Conservation (phyloP, 2,888 invertebrate species). For the Synanthedon vespiformis region DNA sequence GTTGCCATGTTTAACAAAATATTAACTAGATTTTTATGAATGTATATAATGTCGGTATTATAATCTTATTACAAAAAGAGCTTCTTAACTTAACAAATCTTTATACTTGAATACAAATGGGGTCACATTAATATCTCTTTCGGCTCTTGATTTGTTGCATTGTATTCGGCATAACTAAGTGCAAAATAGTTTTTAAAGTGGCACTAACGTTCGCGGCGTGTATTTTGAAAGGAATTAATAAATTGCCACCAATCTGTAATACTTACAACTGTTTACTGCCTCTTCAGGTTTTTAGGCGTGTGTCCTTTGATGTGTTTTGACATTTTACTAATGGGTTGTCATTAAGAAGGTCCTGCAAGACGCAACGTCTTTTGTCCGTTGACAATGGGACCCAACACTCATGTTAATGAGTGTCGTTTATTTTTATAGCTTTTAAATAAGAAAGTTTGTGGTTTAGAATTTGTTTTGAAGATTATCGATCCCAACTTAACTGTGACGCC, state of each 20-base stretch:
- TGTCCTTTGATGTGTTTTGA: slow-evolving; percentile 66
- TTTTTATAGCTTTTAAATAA: slow-evolving; percentile 63
- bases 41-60: too few relatives aligned
- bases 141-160: slow-evolving; percentile 28
- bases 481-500: slow-evolving; percentile 6
- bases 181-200: slow-evolving; percentile 40
- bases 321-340: slow-evolving; percentile 65
- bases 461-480: slow-evolving; percentile 45
- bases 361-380: slow-evolving; percentile 32
- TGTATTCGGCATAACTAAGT: slow-evolving; percentile 31
- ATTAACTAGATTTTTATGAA: too few relatives aligned
- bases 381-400: slow-evolving; percentile 43
- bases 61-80: too few relatives aligned
- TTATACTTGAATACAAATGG: slow-evolving; percentile 20
- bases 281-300: slow-evolving; percentile 36
- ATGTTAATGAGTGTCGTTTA: slow-evolving; percentile 62
- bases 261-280: slow-evolving; percentile 32
- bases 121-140: slow-evolving; percentile 24
- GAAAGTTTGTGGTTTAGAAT: slow-evolving; percentile 49
- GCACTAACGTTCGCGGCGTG: slow-evolving; percentile 37
- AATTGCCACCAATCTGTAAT: slow-evolving; percentile 60
- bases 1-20: too few relatives aligned
- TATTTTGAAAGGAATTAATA: slow-evolving; percentile 51
- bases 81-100: too few relatives aligned
- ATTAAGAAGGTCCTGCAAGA: slow-evolving; percentile 47